A percentile compares a stretch with the other conserved stretches of the same genome.
Conservation (phyloP, 1,140 invertebrate species). For the Diprion similis region DNA sequence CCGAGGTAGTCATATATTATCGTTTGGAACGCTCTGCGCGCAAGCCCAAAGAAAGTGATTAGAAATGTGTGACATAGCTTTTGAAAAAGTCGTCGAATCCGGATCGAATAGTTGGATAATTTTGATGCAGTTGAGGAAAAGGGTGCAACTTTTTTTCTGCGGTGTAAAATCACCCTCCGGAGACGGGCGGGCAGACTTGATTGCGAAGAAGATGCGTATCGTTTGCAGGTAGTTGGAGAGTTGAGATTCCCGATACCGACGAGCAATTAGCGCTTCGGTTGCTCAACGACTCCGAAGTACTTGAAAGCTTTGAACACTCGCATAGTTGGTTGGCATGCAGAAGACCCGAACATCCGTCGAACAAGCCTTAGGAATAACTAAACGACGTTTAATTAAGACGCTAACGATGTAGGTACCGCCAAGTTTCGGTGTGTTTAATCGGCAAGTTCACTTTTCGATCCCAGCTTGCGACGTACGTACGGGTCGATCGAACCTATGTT, state of each 20-base stretch:
- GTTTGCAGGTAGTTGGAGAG: neutral
- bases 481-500: neutral
- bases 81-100: no score
- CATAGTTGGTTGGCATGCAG: neutral
- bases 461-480: neutral
- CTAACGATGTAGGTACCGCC: neutral
- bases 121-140: no score
- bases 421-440: neutral
- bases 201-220: no score
- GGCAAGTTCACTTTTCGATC: neutral
- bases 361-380: neutral
- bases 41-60: no score
- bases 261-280: neutral
- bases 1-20: neutral
- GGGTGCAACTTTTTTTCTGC: no score
- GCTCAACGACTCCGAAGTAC: neutral
- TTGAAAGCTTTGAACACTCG: neutral
- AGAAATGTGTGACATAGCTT: no score
- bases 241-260: neutral
- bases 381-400: neutral
- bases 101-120: no score
- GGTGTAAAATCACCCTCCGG: no score
- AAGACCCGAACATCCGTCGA: neutral
- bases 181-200: no score
- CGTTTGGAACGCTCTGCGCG: neutral